These are phyloP conservation scores for Lagodon rhomboides DNA, from an alignment of 2,797 vertebrate genomes.

Conservation along the genomic window DNA sequence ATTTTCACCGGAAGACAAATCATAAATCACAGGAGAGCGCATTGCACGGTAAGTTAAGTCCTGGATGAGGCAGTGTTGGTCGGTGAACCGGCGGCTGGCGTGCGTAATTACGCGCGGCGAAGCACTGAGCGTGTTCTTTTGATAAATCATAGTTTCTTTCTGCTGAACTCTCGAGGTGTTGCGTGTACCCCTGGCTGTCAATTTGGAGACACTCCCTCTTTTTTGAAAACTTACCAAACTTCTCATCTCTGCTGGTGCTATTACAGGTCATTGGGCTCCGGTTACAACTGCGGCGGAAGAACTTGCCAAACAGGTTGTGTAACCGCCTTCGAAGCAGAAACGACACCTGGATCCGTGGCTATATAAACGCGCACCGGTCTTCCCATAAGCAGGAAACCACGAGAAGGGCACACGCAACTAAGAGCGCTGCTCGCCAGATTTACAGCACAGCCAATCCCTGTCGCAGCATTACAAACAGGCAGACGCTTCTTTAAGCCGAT, in stretches of 20 bases:
- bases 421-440: conserved; percentile 35
- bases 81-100: neutral
- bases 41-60: conserved; percentile 4
- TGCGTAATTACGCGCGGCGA: conserved; percentile 27
- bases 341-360: conserved; percentile 2
- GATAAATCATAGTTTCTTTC: neutral
- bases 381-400: neutral
- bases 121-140: neutral
- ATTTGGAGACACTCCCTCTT: conserved; percentile 42
- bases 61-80: neutral
- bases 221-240: neutral
- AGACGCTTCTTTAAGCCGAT: conserved; percentile 59
- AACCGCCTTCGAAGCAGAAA: conserved; percentile 56
- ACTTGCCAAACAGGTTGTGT: conserved; percentile 77
- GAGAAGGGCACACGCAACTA: conserved; percentile 18
- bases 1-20: conserved; percentile 11
- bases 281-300: conserved; percentile 56
- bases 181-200: conserved; percentile 14
- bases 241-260: conserved; percentile 47
- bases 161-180: neutral
- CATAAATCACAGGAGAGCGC: neutral
- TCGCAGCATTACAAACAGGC: conserved; percentile 26
- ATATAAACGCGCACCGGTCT: conserved; percentile 32
- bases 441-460: conserved; percentile 46
- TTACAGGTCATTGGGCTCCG: conserved; percentile 67